phyloP scores from a whole-genome alignment of 2,888 invertebrate genomes.

The Gasteruption jaculator region DNA sequence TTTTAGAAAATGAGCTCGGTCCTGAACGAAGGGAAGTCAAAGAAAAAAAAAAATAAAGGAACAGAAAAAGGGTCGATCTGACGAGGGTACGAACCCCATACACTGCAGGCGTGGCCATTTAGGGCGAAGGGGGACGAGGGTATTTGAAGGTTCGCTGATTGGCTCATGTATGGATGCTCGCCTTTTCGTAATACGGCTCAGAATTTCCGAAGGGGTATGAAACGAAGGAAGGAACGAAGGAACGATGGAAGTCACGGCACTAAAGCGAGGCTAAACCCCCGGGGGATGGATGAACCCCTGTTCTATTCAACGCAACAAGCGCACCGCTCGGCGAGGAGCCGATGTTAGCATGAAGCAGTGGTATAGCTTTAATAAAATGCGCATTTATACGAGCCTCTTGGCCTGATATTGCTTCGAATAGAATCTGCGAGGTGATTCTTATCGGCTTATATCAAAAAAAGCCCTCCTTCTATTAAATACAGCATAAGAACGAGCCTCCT shows the following conservation, averaged over 20 bases:
- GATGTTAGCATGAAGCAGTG: too few relatives aligned
- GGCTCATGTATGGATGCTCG: too few relatives aligned
- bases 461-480: constrained; percentile 24
- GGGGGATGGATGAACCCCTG: constrained; percentile 27
- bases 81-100: constrained; percentile 49
- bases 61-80: constrained; percentile 41
- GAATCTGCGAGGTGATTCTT: constrained; percentile 30
- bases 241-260: constrained; percentile 28
- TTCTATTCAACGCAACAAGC: too few relatives aligned
- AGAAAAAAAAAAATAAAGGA: constrained; percentile 20
- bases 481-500: constrained; percentile 17
- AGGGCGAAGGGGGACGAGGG: constrained; percentile 41
- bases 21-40: constrained; percentile 27
- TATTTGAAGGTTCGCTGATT: constrained; percentile 45
- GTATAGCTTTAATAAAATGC: constrained; percentile 44
- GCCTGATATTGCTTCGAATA: constrained; percentile 29
- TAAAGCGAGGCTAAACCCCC: constrained; percentile 24
- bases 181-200: too few relatives aligned
- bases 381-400: constrained; percentile 39
- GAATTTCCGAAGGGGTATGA: constrained; percentile 14
- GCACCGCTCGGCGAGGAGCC: too few relatives aligned
- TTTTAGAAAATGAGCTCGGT: constrained; percentile 46
- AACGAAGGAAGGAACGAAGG: constrained; percentile 21
- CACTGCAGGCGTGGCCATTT: constrained; percentile 52
- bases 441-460: constrained; percentile 17